phyloP scores from a whole-genome alignment of 2,888 invertebrate species.

The Cheilosia variabilis region DNA sequence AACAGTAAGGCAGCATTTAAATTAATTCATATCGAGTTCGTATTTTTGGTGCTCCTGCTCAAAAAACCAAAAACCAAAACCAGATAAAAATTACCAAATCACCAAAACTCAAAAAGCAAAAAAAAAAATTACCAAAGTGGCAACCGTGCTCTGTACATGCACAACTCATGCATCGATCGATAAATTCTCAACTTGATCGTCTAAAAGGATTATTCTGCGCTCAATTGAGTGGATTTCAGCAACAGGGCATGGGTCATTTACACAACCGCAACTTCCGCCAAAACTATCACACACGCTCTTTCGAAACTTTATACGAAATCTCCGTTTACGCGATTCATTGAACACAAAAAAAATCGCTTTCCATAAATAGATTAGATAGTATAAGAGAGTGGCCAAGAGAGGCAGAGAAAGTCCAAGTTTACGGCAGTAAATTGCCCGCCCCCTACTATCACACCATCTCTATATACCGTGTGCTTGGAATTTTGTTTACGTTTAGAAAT shows the following conservation, averaged over 20 bases:
- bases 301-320: background rate
- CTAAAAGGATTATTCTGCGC: background rate
- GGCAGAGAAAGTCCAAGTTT: slow-evolving; percentile 21
- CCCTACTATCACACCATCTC: background rate
- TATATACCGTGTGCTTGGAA: background rate
- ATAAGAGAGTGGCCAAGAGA: background rate
- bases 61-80: too few relatives aligned
- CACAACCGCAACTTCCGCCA: background rate
- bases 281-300: background rate
- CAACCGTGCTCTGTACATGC: too few relatives aligned
- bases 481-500: slow-evolving; percentile 44
- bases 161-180: too few relatives aligned
- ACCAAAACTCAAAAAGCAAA: too few relatives aligned
- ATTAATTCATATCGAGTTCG: too few relatives aligned
- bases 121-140: too few relatives aligned
- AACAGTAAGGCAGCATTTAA: too few relatives aligned
- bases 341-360: background rate
- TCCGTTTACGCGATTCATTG: background rate
- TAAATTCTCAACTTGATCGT: background rate
- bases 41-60: too few relatives aligned
- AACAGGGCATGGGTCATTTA: background rate
- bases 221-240: background rate
- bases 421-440: slow-evolving; percentile 20
- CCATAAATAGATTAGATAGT: slow-evolving; percentile 4
- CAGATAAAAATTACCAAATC: too few relatives aligned